Evolutionary conservation across 2,888 invertebrate genomes (phyloP).

Genomic region (Caenorhabditis imperialis): DNA sequence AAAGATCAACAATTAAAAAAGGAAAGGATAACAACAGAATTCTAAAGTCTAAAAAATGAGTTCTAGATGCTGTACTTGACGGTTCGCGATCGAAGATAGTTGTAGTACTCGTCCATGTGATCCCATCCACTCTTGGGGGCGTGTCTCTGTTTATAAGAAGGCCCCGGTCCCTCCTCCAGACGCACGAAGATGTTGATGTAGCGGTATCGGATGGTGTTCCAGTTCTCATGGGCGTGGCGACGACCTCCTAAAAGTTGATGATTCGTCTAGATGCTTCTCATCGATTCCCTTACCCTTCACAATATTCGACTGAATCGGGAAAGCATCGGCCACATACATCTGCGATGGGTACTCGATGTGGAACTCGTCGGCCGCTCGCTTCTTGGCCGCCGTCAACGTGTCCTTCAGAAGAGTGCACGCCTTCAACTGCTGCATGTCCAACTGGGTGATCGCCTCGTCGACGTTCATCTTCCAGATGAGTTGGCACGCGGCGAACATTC

Average conservation of each 20-base stretch:
- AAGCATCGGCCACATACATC: conserved; percentile 77
- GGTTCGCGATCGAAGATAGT: conserved; percentile 70
- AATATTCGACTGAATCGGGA: conserved; percentile 73
- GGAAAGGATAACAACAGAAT: conserved; percentile 11
- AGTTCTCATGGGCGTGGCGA: conserved; percentile 75
- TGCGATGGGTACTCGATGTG: conserved; percentile 70
- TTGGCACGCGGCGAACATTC: conserved; percentile 75
- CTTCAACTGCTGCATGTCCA: conserved; percentile 68
- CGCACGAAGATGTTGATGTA: conserved; percentile 76
- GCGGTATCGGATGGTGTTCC: conserved; percentile 71
- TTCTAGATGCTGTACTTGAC: conserved; percentile 71
- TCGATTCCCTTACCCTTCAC: conserved; percentile 61
- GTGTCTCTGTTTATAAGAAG: conserved; percentile 36
- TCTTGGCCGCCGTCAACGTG: conserved; percentile 70
- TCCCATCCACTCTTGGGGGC: conserved; percentile 69
- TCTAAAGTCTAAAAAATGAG: conserved; percentile 3
- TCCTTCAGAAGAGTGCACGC: conserved; percentile 66
- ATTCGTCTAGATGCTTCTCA: background rate
- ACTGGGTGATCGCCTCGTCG: conserved; percentile 71
- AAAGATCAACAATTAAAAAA: conserved; percentile 10
- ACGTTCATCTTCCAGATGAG: conserved; percentile 74
- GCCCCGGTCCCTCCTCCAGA: conserved; percentile 69
- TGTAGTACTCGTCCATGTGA: conserved; percentile 73
- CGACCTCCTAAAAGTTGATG: conserved; percentile 56
- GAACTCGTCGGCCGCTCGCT: conserved; percentile 72